Evolutionary conservation across 2,113 vertebrate species (phyloP).

Genomic region (Nasalis larvatus): DNA sequence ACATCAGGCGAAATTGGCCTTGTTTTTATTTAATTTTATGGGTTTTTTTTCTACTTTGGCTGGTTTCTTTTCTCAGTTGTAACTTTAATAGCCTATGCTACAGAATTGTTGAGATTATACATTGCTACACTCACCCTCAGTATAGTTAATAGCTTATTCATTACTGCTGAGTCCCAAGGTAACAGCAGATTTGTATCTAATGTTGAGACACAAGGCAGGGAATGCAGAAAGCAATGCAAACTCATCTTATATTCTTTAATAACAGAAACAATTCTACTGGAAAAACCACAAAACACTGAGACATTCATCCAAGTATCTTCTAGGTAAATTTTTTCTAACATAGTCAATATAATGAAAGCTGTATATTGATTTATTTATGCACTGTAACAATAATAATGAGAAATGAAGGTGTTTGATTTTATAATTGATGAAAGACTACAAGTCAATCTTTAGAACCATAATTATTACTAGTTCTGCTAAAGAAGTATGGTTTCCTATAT

Average conservation of each 20-base stretch:
- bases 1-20: background rate
- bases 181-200: conserved; percentile 20
- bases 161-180: background rate
- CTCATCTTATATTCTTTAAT: background rate
- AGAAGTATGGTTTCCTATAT: background rate
- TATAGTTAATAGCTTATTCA: conserved; percentile 24
- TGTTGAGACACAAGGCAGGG: background rate
- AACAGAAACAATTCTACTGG: background rate
- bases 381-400: background rate
- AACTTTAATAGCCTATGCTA: background rate
- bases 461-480: conserved; percentile 22
- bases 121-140: background rate
- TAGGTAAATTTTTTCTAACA: background rate
- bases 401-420: background rate
- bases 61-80: background rate
- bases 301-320: background rate
- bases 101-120: background rate
- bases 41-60: background rate
- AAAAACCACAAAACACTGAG: background rate
- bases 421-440: background rate
- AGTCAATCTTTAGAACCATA: conserved; percentile 13
- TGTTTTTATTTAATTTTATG: conserved; percentile 21
- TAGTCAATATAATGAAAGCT: background rate
- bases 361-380: background rate
- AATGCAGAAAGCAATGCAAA: background rate